Percentiles rank a stretch among this genome's conserved stretches.
phyloP scores from a whole-genome alignment of 2,888 invertebrate species.

The Pterobdella sp. region DNA sequence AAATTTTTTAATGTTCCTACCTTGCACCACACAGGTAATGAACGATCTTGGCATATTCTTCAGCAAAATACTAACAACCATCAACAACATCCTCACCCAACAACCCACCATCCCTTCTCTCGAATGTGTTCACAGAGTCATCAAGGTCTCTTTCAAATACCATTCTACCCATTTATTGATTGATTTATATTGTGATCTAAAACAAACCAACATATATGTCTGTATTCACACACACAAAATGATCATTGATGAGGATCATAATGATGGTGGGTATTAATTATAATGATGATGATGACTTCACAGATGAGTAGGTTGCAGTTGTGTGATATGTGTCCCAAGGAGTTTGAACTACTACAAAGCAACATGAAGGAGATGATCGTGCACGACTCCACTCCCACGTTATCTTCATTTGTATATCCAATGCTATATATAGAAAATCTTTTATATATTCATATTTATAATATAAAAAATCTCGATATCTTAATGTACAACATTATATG shows the following conservation, averaged over 20 bases:
- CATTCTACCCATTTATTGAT: no score
- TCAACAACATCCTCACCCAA: background rate
- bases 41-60: background rate
- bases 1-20: no score
- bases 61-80: background rate
- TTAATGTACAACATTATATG: background rate
- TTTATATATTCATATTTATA: background rate
- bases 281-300: no score
- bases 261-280: no score
- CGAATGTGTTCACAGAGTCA: slow-evolving; percentile 1
- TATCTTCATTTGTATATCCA: background rate
- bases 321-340: background rate
- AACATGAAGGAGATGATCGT: background rate
- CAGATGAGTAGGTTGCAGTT: background rate
- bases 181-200: no score
- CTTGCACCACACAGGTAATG: background rate
- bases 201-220: no score
- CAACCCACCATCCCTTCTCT: background rate
- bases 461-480: background rate
- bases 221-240: no score
- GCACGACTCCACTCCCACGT: background rate
- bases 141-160: background rate
- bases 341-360: background rate
- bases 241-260: no score
- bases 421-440: background rate